Conservation (phyloP, 2,113 vertebrate genomes). For the Aix galericulata region DNA sequence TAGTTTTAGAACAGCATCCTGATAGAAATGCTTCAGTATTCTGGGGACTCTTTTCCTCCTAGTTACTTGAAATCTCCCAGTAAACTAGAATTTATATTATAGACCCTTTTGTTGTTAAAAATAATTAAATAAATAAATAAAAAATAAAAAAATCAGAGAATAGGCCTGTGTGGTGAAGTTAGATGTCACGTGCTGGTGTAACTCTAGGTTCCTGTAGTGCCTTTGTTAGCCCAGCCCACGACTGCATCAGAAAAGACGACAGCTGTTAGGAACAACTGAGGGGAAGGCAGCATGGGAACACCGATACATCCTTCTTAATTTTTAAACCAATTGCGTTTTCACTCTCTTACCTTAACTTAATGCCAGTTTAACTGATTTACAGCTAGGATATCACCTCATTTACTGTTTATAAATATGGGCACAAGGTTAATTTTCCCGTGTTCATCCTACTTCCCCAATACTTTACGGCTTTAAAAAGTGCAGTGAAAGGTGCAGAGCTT, state of each 20-base stretch:
- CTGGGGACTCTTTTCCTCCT: neutral
- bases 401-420: neutral
- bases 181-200: neutral
- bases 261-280: neutral
- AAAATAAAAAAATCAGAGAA: neutral
- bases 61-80: constrained; percentile 3
- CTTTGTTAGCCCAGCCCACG: neutral
- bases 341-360: neutral
- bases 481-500: neutral
- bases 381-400: neutral
- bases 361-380: neutral
- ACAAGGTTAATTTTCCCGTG: neutral
- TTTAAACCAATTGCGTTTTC: neutral
- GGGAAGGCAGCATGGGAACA: neutral
- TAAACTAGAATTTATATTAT: neutral
- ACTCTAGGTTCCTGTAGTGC: neutral
- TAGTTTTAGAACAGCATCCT: neutral
- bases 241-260: neutral
- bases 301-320: neutral
- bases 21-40: constrained; percentile 19
- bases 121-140: no score
- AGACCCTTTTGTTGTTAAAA: neutral
- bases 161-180: neutral
- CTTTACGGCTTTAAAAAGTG: neutral
- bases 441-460: neutral